phyloP scores from a whole-genome alignment of 2,888 invertebrate species.

The Orthonevra nobilis region DNA sequence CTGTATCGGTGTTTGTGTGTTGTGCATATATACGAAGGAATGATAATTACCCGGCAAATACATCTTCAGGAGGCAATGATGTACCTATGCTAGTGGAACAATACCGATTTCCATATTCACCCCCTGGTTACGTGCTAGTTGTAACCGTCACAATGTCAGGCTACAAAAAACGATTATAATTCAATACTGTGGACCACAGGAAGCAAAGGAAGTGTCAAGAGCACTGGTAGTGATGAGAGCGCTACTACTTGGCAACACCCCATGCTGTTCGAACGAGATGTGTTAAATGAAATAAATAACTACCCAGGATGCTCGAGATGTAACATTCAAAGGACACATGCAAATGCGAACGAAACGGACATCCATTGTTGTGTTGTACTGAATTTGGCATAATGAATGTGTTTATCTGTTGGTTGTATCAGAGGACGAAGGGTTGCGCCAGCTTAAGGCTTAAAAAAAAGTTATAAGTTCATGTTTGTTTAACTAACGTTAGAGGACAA shows the following conservation, averaged over 20 bases:
- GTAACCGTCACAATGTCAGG: conserved; percentile 16
- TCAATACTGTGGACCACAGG: conserved; percentile 42
- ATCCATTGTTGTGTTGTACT: neutral
- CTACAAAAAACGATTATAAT: neutral
- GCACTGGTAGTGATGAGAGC: conserved; percentile 6
- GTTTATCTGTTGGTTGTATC: neutral
- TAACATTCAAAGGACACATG: neutral
- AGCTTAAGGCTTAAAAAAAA: too few species aligned
- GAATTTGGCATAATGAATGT: neutral
- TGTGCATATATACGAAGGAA: conserved; percentile 3
- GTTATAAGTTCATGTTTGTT: too few species aligned
- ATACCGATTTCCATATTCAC: conserved; percentile 34
- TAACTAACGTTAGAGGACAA: too few species aligned
- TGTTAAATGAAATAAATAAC: conserved; percentile 25
- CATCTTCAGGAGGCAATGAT: neutral
- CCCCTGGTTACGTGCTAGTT: conserved; percentile 31
- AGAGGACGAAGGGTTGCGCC: too few species aligned
- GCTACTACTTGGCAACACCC: conserved; percentile 26
- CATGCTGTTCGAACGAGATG: conserved; percentile 22
- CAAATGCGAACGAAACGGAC: neutral
- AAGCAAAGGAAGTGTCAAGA: conserved; percentile 2
- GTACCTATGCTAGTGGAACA: neutral
- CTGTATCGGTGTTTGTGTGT: too few species aligned
- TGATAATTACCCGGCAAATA: conserved; percentile 30
- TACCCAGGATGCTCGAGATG: conserved; percentile 6